Evolutionary conservation across 2,113 vertebrate genomes (phyloP).

Genomic region (Acanthochromis polyacanthus): DNA sequence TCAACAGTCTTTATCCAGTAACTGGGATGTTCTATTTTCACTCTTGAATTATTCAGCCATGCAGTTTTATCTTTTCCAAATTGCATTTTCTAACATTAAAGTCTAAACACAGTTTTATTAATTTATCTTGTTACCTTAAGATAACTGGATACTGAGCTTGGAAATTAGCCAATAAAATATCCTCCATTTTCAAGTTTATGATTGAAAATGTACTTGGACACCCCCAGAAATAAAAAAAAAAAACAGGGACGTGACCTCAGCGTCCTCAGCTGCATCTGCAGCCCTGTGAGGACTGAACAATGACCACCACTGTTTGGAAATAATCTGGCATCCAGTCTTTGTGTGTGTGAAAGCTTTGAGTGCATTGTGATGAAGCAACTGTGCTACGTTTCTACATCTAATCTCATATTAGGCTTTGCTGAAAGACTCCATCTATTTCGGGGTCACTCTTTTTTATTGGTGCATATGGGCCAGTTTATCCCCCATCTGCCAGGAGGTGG

Average conservation of each 20-base stretch:
- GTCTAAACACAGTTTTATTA: too few species aligned
- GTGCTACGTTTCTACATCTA: conserved; percentile 10
- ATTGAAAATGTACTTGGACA: too few species aligned
- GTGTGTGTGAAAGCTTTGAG: conserved; percentile 18
- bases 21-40: not conserved
- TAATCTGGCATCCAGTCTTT: conserved; percentile 40
- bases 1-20: too few species aligned
- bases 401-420: conserved; percentile 20
- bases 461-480: not conserved
- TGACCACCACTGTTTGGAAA: conserved; percentile 41
- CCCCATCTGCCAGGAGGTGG: conserved; percentile 5
- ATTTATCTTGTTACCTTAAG: not conserved
- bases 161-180: not conserved
- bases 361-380: conserved; percentile 15
- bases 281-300: conserved; percentile 16
- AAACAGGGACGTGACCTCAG: conserved; percentile 27
- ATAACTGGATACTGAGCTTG: too few species aligned
- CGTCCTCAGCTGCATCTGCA: not conserved
- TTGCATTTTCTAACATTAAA: too few species aligned
- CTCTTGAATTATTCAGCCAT: not conserved
- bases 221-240: not conserved
- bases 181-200: not conserved
- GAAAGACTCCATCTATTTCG: conserved; percentile 1
- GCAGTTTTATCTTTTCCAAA: too few species aligned
- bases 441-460: not conserved